phyloP scores from a whole-genome alignment of 2,113 vertebrate genomes.

The Salminus brasiliensis region DNA sequence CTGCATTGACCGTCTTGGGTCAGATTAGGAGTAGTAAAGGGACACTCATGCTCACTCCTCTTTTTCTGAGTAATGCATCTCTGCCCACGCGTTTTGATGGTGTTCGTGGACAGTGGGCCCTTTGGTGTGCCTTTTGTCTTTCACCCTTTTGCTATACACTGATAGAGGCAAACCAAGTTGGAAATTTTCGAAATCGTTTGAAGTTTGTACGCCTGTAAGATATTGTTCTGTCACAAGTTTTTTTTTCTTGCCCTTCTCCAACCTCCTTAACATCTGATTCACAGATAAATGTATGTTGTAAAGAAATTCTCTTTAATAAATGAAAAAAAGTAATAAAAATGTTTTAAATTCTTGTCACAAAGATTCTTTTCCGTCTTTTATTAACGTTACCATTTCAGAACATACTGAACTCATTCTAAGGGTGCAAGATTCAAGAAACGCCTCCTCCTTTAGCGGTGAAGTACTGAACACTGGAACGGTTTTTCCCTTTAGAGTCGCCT shows the following conservation, averaged over 20 bases:
- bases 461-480: too few relatives aligned
- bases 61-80: constrained; percentile 22
- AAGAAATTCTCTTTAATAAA: constrained; percentile 91
- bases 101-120: constrained; percentile 73
- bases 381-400: too few relatives aligned
- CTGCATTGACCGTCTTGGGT: constrained; percentile 48
- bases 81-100: constrained; percentile 53
- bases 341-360: constrained; percentile 79
- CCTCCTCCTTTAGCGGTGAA: too few relatives aligned
- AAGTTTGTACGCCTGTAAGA: constrained; percentile 92
- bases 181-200: constrained; percentile 67
- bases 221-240: constrained; percentile 92
- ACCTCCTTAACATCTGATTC: constrained; percentile 92
- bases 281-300: constrained; percentile 93
- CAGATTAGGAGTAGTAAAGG: constrained; percentile 40
- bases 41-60: constrained; percentile 10
- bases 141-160: constrained; percentile 86
- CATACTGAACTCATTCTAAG: too few relatives aligned
- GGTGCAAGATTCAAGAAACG: too few relatives aligned
- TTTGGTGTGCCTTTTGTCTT: constrained; percentile 94
- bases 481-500: too few relatives aligned
- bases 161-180: constrained; percentile 81
- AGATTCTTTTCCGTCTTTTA: constrained; percentile 35
- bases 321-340: constrained; percentile 89
- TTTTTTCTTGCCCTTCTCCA: constrained; percentile 81